Evolutionary conservation across 2,888 invertebrate genomes (phyloP).

Genomic region (Sesamia inferens): DNA sequence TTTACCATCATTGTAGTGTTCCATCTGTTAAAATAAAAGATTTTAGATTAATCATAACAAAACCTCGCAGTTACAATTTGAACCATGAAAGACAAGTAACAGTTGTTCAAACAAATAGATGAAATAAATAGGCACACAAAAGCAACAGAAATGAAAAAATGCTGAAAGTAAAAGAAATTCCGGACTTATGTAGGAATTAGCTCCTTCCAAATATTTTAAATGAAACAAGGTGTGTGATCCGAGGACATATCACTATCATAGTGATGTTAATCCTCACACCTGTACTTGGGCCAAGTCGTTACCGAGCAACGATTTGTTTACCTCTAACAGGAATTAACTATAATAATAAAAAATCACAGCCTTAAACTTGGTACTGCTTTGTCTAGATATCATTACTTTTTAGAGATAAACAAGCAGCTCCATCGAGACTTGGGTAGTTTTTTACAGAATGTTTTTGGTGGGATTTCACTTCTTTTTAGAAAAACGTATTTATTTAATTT

Average conservation of each 20-base stretch:
- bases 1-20: conserved; percentile 56
- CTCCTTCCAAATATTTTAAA: not conserved
- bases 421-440: too few species aligned
- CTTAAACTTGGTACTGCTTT: too few species aligned
- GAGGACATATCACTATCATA: not conserved
- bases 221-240: not conserved
- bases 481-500: too few species aligned
- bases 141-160: conserved; percentile 2
- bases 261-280: not conserved
- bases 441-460: too few species aligned
- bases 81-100: conserved; percentile 11
- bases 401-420: too few species aligned
- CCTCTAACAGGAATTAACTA: too few species aligned
- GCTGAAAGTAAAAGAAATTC: not conserved
- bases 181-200: not conserved
- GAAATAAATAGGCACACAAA: not conserved
- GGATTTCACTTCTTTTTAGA: too few species aligned
- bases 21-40: conserved; percentile 64
- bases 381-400: too few species aligned
- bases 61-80: conserved; percentile 13
- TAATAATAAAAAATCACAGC: too few species aligned
- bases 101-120: conserved; percentile 40
- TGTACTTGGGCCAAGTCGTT: too few species aligned
- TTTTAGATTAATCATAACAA: conserved; percentile 16
- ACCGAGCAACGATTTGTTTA: too few species aligned